These are phyloP conservation scores for Clarias pachynema DNA, from an alignment of 2,797 vertebrate species.

Conservation along the genomic window DNA sequence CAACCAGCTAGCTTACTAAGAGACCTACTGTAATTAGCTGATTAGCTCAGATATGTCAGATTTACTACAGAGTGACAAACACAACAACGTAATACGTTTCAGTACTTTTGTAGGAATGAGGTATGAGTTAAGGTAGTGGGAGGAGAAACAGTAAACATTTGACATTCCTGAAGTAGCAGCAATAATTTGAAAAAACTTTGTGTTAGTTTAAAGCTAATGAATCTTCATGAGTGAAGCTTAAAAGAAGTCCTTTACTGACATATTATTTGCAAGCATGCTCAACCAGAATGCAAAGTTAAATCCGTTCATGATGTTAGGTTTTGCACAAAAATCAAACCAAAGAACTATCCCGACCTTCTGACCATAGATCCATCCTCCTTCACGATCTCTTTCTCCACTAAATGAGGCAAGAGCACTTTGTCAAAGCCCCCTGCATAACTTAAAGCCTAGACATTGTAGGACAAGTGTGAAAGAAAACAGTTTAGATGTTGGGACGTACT, in stretches of 20 bases:
- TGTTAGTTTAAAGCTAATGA: neutral
- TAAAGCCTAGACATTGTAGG: constrained; percentile 80
- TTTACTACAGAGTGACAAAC: too few relatives aligned
- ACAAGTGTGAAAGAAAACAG: constrained; percentile 51
- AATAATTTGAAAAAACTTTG: too few relatives aligned
- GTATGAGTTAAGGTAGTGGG: too few relatives aligned
- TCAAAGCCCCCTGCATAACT: constrained; percentile 85
- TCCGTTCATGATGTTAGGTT: constrained; percentile 36
- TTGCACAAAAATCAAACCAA: constrained; percentile 54
- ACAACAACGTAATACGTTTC: too few relatives aligned
- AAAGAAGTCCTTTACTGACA: neutral
- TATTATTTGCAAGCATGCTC: neutral
- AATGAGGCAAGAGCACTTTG: constrained; percentile 81
- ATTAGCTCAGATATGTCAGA: too few relatives aligned
- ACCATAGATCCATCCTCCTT: constrained; percentile 91
- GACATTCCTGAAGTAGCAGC: too few relatives aligned
- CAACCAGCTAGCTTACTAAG: too few relatives aligned
- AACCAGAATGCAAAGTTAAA: neutral
- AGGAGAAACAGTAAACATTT: too few relatives aligned
- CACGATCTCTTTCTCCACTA: constrained; percentile 86
- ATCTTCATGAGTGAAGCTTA: neutral
- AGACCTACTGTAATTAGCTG: too few relatives aligned
- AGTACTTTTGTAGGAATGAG: too few relatives aligned
- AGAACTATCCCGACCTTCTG: constrained; percentile 88
- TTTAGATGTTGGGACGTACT: constrained; percentile 20